These are phyloP conservation scores for Eilema depressum DNA, from an alignment of 2,888 invertebrate genomes.

Conservation along the genomic window DNA sequence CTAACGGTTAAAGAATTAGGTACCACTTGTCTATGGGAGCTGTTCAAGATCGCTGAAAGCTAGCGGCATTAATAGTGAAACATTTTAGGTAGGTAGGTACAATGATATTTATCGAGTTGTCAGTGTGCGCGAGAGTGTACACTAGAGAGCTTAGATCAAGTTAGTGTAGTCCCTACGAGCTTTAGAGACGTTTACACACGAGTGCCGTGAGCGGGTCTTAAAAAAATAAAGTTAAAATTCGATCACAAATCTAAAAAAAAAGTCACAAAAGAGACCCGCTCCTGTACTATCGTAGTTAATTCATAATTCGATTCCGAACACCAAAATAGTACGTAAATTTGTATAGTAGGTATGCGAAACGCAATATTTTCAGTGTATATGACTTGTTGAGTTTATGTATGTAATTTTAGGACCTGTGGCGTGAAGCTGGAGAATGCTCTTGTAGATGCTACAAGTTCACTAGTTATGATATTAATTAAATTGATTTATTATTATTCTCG, in stretches of 20 bases:
- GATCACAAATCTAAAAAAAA: slow-evolving; percentile 47
- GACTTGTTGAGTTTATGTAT: slow-evolving; percentile 75
- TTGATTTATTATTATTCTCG: slow-evolving; percentile 11
- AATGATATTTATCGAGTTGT: slow-evolving; percentile 67
- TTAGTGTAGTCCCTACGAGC: slow-evolving; percentile 77
- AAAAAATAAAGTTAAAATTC: slow-evolving; percentile 31
- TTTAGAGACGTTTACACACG: slow-evolving; percentile 68
- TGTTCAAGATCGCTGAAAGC: background rate
- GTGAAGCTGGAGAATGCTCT: slow-evolving; percentile 27
- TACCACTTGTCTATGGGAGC: no score
- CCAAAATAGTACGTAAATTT: slow-evolving; percentile 83
- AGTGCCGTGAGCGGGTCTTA: slow-evolving; percentile 50
- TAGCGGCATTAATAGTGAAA: background rate
- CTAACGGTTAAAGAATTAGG: no score
- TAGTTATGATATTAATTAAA: slow-evolving; percentile 21
- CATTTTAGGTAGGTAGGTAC: background rate
- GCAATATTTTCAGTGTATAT: slow-evolving; percentile 79
- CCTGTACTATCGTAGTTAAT: slow-evolving; percentile 64
- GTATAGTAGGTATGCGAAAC: slow-evolving; percentile 72
- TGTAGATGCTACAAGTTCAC: slow-evolving; percentile 7
- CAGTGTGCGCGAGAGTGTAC: slow-evolving; percentile 67
- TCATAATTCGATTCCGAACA: slow-evolving; percentile 77
- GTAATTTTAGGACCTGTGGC: slow-evolving; percentile 49
- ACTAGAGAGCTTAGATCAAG: slow-evolving; percentile 75
- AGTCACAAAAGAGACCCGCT: slow-evolving; percentile 55